These are phyloP conservation scores for Myotis findleyi DNA, from an alignment of 2,797 vertebrate species.

Conservation along the genomic window DNA sequence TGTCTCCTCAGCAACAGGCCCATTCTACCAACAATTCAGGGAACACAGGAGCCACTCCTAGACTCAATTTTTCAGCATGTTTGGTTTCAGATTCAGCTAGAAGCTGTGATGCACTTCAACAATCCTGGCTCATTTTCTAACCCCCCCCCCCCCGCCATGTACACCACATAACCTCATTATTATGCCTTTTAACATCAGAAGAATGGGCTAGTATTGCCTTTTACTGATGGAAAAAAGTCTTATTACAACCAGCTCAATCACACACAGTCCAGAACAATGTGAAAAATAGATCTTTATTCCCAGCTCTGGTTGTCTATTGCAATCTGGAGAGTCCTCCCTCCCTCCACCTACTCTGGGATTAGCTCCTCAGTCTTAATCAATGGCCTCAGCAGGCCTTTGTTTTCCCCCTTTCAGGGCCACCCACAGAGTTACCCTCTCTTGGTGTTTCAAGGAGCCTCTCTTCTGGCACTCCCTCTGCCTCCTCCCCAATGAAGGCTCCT, in stretches of 20 bases:
- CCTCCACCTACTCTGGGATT: background rate
- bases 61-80: background rate
- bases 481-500: background rate
- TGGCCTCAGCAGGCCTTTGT: conserved; percentile 34
- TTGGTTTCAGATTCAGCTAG: conserved; percentile 5
- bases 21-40: background rate
- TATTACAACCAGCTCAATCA: conserved; percentile 43
- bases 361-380: conserved; percentile 42
- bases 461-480: background rate
- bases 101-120: background rate
- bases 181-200: conserved; percentile 53
- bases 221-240: background rate
- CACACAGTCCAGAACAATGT: conserved; percentile 1
- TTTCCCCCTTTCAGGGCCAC: conserved; percentile 57
- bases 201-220: background rate
- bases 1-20: background rate
- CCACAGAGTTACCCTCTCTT: conserved; percentile 49
- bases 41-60: background rate
- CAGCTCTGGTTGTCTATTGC: background rate
- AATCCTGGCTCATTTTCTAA: background rate
- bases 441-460: conserved; percentile 38
- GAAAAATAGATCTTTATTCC: conserved; percentile 34
- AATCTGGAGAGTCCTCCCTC: background rate
- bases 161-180: background rate
- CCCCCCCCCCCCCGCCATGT: background rate